These are phyloP conservation scores for Julus scanicus DNA, from an alignment of 2,888 invertebrate species.

Conservation along the genomic window DNA sequence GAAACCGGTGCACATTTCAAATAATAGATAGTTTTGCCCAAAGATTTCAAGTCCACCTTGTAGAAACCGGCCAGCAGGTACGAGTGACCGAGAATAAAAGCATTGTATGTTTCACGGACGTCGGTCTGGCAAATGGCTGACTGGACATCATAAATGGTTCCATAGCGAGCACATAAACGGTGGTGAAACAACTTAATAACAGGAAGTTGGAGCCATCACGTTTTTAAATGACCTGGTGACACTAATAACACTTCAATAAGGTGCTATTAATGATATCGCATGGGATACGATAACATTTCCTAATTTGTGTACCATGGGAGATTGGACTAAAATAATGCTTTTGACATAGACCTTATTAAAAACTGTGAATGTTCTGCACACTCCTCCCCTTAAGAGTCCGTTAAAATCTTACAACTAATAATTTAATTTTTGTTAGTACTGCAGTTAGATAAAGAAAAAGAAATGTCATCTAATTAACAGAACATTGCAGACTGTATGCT, in stretches of 20 bases:
- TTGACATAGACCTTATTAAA: background rate
- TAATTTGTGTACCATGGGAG: background rate
- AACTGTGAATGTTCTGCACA: background rate
- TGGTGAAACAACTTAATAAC: conserved; percentile 27
- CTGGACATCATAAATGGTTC: conserved; percentile 13
- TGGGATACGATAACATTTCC: background rate
- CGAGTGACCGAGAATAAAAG: background rate
- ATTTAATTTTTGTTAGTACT: too few relatives aligned
- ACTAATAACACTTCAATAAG: conserved; percentile 25
- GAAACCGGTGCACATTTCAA: too few relatives aligned
- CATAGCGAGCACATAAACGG: background rate
- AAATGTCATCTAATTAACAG: background rate
- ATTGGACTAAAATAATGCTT: background rate
- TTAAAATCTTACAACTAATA: too few relatives aligned
- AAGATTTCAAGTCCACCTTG: too few relatives aligned
- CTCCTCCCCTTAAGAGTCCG: too few relatives aligned
- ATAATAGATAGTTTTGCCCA: too few relatives aligned
- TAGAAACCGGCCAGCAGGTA: too few relatives aligned
- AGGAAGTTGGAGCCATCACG: conserved; percentile 14
- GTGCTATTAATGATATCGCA: background rate
- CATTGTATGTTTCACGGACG: background rate
- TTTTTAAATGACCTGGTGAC: conserved; percentile 30
- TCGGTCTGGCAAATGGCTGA: background rate
- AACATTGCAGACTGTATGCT: too few relatives aligned
- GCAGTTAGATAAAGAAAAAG: too few relatives aligned